Conservation (phyloP, 2,797 vertebrate species). For the Manis pentadactyla region DNA sequence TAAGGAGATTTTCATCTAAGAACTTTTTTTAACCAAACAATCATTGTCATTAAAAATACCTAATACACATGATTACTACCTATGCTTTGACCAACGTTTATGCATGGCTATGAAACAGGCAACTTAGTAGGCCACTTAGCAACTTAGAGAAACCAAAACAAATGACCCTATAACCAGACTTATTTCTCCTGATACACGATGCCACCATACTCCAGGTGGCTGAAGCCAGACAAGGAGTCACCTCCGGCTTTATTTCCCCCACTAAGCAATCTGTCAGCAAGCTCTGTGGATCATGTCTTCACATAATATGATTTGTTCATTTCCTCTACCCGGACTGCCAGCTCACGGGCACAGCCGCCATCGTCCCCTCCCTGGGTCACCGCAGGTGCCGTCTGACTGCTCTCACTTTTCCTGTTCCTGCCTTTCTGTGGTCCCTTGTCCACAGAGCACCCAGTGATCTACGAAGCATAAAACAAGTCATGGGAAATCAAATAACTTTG, state of each 20-base stretch:
- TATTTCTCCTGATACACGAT: background rate
- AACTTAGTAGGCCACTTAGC: background rate
- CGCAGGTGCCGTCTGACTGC: background rate
- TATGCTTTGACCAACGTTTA: background rate
- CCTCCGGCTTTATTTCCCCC: background rate
- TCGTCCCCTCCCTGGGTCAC: background rate
- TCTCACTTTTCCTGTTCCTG: background rate
- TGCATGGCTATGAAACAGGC: background rate
- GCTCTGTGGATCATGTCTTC: background rate
- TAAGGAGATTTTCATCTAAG: background rate
- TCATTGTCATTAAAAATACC: background rate
- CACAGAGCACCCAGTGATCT: background rate
- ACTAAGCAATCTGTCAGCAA: background rate
- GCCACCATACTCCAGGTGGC: background rate
- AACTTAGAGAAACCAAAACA: conserved; percentile 13
- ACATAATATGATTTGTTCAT: background rate
- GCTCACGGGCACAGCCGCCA: background rate
- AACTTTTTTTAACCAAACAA: background rate
- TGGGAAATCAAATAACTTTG: too few species aligned
- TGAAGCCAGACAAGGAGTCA: background rate
- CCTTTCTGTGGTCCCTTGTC: background rate
- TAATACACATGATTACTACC: background rate
- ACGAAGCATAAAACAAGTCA: background rate
- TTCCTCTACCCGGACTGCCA: background rate
- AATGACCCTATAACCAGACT: background rate